Evolutionary conservation across 2,888 invertebrate species (phyloP), one percentile per base, ranked within the genome.

Genomic region (Argynnis bischoffii): DNA sequence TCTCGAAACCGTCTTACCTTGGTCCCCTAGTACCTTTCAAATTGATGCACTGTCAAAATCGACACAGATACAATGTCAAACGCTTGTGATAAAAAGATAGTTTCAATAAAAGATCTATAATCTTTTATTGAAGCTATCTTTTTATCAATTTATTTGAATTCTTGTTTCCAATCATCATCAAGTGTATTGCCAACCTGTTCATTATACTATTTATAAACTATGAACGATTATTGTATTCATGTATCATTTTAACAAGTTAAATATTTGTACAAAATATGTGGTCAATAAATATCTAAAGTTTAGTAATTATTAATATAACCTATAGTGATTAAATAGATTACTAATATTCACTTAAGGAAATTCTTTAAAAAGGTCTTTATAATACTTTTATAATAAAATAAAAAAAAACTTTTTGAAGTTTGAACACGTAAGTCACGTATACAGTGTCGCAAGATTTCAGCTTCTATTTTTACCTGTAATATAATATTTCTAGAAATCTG

Each of bases 31-130:
- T 80, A 80, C 81, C 82, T 83, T 87, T 82, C 84, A 84, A 86
- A 88, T 87, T 88, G 90, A 90, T 89, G 87, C 81, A 83, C 87
- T 87, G 89, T 89, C 89, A 89, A 85, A 88, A 85, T 84, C 79
- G 81, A 88, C 84, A 87, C 86, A 85, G 85, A 84, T 85, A 82
- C 83, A 83, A 84, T 86, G 86, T 86, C 87, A 84, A 89, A 85
- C 83, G 84, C 86, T 89, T 84, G 87, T 86, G 81, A 83, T 80
- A 80, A 82, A 85, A 87, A 84, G 69, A 83, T 86, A 81, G 84
- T 79, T 77, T 75, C 79, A 81, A 87, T 83, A 83, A 83, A 83
- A 84, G 81, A 85, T 88, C 82, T 80, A 81, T 79, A 83, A 81
- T 79, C 81, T 84, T 83, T 83, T 83, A 83, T 87, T 81, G 79